phyloP scores from a whole-genome alignment of 2,797 vertebrate genomes.

The Acanthopagrus latus region DNA sequence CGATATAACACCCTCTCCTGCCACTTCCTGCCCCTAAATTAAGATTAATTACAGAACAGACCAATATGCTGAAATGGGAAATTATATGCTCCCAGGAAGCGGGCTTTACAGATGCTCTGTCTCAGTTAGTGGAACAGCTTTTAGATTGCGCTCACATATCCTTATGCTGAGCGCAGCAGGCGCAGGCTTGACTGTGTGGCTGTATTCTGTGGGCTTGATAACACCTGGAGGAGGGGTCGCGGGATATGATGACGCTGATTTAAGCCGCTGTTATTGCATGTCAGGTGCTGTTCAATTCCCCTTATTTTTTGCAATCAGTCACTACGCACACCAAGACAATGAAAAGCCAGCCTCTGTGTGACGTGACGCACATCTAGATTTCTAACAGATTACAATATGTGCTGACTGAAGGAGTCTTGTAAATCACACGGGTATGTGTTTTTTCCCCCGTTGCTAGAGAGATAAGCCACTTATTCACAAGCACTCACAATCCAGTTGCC shows the following conservation, averaged over 20 bases:
- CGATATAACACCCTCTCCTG: constrained; percentile 54
- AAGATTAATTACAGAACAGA: constrained; percentile 81
- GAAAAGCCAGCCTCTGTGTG: not conserved
- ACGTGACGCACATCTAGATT: constrained; percentile 2
- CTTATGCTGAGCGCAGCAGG: constrained; percentile 74
- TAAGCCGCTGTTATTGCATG: constrained; percentile 55
- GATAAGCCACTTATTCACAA: not conserved
- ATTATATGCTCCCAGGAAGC: constrained; percentile 70
- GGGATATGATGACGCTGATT: constrained; percentile 62
- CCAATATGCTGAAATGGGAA: constrained; percentile 77
- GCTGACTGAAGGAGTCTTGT: not conserved
- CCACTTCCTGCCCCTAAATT: constrained; percentile 70
- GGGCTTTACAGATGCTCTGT: constrained; percentile 67
- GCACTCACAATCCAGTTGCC: no score
- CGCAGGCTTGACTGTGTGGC: constrained; percentile 50
- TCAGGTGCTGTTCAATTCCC: constrained; percentile 30
- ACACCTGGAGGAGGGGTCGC: constrained; percentile 46
- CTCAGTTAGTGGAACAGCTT: constrained; percentile 75
- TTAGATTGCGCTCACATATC: constrained; percentile 71
- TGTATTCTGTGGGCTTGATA: constrained; percentile 41
- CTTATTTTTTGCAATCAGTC: constrained; percentile 47
- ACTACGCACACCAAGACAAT: constrained; percentile 28
- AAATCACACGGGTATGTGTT: not conserved
- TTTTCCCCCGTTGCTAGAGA: not conserved
- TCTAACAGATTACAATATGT: not conserved